phyloP scores from a whole-genome alignment of 2,113 vertebrate species.

The Siniperca knerii region DNA sequence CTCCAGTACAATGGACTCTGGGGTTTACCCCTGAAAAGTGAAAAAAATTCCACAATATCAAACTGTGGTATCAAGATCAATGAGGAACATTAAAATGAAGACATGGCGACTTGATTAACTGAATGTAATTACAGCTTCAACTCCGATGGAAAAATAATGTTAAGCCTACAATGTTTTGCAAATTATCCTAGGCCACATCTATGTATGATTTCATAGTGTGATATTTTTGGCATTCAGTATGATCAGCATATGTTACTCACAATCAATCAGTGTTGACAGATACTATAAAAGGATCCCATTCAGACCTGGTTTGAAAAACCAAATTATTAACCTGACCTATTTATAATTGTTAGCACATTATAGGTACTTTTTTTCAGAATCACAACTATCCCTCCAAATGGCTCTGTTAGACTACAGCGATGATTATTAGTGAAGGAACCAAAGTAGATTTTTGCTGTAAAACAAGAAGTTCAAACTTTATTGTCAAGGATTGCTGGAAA shows the following conservation, averaged over 20 bases:
- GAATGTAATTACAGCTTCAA: not conserved
- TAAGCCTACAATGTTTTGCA: not conserved
- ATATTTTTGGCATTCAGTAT: not conserved
- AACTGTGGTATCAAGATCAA: not conserved
- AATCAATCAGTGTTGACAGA: not conserved
- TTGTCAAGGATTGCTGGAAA: slow-evolving; percentile 54
- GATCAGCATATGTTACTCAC: not conserved
- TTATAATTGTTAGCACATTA: not conserved
- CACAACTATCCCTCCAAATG: not conserved
- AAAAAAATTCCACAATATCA: not conserved
- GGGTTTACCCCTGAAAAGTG: not conserved
- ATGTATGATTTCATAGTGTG: not conserved
- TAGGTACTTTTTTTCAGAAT: no score
- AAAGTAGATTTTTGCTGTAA: slow-evolving; percentile 51
- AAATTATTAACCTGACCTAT: not conserved
- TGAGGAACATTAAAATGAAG: not conserved
- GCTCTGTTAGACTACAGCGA: not conserved
- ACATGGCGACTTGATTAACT: not conserved
- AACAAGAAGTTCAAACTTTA: slow-evolving; percentile 72
- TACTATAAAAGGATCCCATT: not conserved
- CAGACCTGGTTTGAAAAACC: not conserved
- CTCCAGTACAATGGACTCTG: not conserved
- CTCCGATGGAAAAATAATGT: not conserved
- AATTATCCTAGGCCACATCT: not conserved
- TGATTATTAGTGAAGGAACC: not conserved